Evolutionary conservation across 1,140 invertebrate species (phyloP).

Genomic region (Idris sp.): DNA sequence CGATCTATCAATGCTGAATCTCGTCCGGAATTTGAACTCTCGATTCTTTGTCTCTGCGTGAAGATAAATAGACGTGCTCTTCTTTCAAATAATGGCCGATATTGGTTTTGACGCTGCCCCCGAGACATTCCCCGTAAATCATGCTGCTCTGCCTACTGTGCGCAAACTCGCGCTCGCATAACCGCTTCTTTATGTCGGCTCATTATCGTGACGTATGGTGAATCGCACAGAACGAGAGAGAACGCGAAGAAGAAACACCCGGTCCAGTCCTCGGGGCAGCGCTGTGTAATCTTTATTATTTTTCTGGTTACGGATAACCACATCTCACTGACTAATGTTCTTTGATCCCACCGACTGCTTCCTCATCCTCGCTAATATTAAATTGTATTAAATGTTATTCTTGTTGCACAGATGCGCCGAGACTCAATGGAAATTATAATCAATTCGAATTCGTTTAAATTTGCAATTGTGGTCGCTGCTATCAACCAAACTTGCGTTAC

Average conservation of each 20-base stretch:
- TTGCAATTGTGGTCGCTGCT: conserved; percentile 14
- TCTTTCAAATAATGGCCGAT: conserved; percentile 62
- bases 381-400: conserved; percentile 45
- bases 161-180: conserved; percentile 48
- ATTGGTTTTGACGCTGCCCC: conserved; percentile 66
- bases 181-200: conserved; percentile 59
- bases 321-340: conserved; percentile 40
- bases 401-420: conserved; percentile 20
- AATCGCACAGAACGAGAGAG: too few relatives aligned
- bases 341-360: conserved; percentile 50
- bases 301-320: conserved; percentile 46
- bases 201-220: conserved; percentile 64
- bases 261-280: conserved; percentile 23
- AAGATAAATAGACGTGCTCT: conserved; percentile 50
- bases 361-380: conserved; percentile 38
- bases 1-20: conserved; percentile 24
- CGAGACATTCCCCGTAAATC: conserved; percentile 59
- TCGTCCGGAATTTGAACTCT: conserved; percentile 14
- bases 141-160: conserved; percentile 56
- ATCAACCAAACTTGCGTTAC: too few relatives aligned
- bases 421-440: conserved; percentile 26
- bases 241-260: too few relatives aligned
- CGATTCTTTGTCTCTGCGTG: conserved; percentile 25
- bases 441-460: conserved; percentile 30
- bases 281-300: conserved; percentile 52